Evolutionary conservation across 2,797 vertebrate species (phyloP), one percentile per base, ranked within the genome.

Genomic region (Danio tinwini): DNA sequence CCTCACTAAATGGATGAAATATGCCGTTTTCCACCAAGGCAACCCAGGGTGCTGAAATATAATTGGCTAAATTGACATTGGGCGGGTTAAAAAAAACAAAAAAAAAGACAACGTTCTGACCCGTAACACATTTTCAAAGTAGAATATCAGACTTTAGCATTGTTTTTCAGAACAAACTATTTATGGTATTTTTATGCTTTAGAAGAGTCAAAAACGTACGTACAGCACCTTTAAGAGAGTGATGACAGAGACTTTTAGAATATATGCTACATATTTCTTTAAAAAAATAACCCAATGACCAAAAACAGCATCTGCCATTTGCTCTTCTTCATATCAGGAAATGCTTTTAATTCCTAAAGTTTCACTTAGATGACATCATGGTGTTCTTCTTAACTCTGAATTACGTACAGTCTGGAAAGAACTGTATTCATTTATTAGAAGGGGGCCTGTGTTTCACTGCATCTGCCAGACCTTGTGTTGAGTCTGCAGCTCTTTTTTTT

Each of bases 401-500:
- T 86, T 88, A 90, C 87, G 90, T 91, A 61, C 78, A 58, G 85
- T 71, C 75, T 84, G 86, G 71, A 86, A 7, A 63, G 65, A 87
- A 91, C 88, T 87, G 92, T 92, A 92, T 92, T 76, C 63, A 89
- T 90, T 91, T 89, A 85, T 86, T 79, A 89, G 94, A 89, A 95
- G 87, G 89, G 93, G 91, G 84, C 88, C 90, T 79, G 83, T 75
- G 86, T 86, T 85, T 91, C 89, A 61, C 40, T 76, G 45, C 61
- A 75, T 76, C 69, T 70, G 21, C 47, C 17, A 59, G 62, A 65
- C 49, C 50, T 88, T 89, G 87, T 93, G 88, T 91, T 94, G 92
- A 94, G 90, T 92, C 93, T 94, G 89, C 86, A 89, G 89, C 90
- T 21, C 56, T 75, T 91, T 93, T 93, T 93, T 90, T 89, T 93